Evolutionary conservation across 2,113 vertebrate species (phyloP).

Genomic region (Lepus timidus): DNA sequence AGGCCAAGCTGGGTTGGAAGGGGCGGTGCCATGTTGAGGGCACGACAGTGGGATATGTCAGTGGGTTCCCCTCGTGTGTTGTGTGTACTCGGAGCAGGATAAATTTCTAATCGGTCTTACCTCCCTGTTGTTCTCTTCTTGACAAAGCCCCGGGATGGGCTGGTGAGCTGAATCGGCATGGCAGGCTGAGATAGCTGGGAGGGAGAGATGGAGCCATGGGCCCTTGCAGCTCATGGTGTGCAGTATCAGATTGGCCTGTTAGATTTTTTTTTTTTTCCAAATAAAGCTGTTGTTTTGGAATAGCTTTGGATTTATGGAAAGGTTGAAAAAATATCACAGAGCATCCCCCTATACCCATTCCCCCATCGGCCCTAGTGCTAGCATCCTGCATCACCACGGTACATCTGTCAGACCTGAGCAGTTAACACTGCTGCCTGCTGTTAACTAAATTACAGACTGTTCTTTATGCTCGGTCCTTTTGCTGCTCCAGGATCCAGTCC

Average conservation of each 20-base stretch:
- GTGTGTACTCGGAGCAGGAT: background rate
- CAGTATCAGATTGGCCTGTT: background rate
- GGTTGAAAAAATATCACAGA: background rate
- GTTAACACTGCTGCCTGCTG: background rate
- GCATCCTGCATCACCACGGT: background rate
- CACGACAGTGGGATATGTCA: fast-evolving
- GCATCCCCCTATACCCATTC: background rate
- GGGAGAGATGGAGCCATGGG: background rate
- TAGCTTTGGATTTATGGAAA: slow-evolving; percentile 41
- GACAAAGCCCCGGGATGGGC: background rate
- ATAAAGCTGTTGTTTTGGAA: slow-evolving; percentile 45
- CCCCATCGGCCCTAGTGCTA: background rate
- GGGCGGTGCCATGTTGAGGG: background rate
- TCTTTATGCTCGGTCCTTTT: background rate
- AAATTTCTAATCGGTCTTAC: background rate
- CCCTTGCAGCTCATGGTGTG: background rate
- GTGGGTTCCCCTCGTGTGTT: fast-evolving
- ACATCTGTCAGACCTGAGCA: slow-evolving; percentile 34
- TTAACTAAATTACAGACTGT: background rate
- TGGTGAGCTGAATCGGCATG: background rate
- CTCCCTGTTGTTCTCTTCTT: background rate
- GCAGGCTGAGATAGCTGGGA: background rate
- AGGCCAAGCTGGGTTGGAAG: background rate
- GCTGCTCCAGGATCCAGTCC: background rate
- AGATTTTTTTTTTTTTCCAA: background rate